These are phyloP conservation scores for Heliconius eleuchia DNA, from an alignment of 1,140 invertebrate species.

Conservation along the genomic window DNA sequence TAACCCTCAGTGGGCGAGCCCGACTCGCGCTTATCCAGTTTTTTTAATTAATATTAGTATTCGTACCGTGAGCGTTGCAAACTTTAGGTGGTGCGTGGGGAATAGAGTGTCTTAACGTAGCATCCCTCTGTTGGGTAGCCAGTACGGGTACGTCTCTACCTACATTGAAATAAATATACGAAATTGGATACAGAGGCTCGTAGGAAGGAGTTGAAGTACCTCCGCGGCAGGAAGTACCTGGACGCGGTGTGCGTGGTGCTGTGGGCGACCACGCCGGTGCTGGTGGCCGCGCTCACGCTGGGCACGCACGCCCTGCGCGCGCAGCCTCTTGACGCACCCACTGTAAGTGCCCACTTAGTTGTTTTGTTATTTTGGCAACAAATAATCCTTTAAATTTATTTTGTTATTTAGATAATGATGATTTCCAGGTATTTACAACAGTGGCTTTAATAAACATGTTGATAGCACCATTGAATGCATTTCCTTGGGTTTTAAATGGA, in stretches of 20 bases:
- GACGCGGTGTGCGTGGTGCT: conserved; percentile 99
- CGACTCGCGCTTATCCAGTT: too few relatives aligned
- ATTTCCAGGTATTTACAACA: conserved; percentile 90
- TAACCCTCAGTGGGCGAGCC: too few relatives aligned
- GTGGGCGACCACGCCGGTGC: conserved; percentile 98
- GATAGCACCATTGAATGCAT: conserved; percentile 96
- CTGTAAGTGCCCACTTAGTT: conserved; percentile 74
- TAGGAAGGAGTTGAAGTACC: conserved; percentile 87
- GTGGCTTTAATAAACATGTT: conserved; percentile 98
- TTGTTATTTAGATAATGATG: neutral
- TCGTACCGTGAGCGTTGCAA: too few relatives aligned
- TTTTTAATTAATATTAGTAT: too few relatives aligned
- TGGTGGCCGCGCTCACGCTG: conserved; percentile 97
- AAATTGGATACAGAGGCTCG: conserved; percentile 81
- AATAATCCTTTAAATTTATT: too few relatives aligned
- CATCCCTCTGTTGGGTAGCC: too few relatives aligned
- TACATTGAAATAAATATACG: neutral
- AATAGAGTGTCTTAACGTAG: too few relatives aligned
- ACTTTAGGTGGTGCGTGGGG: too few relatives aligned
- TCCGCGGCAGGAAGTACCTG: conserved; percentile 95
- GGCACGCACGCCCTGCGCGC: conserved; percentile 92
- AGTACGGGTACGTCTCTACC: too few relatives aligned
- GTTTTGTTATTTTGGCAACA: too few relatives aligned
- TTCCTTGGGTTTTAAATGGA: conserved; percentile 99
- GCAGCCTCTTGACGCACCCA: conserved; percentile 91